Evolutionary conservation across 1,140 invertebrate genomes (phyloP).

Genomic region (Carposina sasakii): DNA sequence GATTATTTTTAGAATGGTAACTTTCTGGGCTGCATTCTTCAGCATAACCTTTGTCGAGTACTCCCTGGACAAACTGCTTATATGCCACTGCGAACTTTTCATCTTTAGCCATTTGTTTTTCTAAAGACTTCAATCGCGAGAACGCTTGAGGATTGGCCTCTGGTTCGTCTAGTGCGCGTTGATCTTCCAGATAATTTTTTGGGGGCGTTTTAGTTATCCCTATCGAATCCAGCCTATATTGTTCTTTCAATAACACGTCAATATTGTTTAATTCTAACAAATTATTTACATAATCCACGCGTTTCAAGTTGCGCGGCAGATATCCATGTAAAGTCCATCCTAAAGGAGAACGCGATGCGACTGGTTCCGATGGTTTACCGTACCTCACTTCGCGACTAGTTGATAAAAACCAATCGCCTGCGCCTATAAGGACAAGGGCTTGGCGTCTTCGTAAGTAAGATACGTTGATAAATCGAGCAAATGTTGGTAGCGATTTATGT

Average conservation of each 20-base stretch:
- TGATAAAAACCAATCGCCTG: conserved; percentile 19
- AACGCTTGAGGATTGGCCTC: background rate
- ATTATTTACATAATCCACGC: conserved; percentile 10
- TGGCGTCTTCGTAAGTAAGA: conserved; percentile 6
- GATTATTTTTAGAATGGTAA: background rate
- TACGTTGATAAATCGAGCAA: conserved; percentile 2
- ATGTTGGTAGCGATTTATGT: conserved; percentile 2
- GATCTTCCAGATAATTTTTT: background rate
- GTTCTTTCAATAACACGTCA: conserved; percentile 9
- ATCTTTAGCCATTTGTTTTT: background rate
- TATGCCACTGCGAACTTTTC: background rate
- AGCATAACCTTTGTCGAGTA: conserved; percentile 1
- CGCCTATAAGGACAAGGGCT: conserved; percentile 17
- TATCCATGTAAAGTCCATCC: conserved; percentile 20
- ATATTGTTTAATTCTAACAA: no score
- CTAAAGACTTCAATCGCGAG: background rate
- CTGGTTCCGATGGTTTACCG: conserved; percentile 12
- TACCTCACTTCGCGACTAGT: conserved; percentile 9
- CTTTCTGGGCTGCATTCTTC: background rate
- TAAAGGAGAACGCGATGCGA: conserved; percentile 11
- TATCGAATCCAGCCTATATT: conserved; percentile 21
- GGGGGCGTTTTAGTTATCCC: conserved; percentile 9
- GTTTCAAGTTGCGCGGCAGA: background rate
- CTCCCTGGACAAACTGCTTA: background rate
- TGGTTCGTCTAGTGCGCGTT: conserved; percentile 8